Evolutionary conservation across 1,140 invertebrate genomes (phyloP), one percentile per base, ranked within the genome.

Genomic region (Dreissena rostriformis): DNA sequence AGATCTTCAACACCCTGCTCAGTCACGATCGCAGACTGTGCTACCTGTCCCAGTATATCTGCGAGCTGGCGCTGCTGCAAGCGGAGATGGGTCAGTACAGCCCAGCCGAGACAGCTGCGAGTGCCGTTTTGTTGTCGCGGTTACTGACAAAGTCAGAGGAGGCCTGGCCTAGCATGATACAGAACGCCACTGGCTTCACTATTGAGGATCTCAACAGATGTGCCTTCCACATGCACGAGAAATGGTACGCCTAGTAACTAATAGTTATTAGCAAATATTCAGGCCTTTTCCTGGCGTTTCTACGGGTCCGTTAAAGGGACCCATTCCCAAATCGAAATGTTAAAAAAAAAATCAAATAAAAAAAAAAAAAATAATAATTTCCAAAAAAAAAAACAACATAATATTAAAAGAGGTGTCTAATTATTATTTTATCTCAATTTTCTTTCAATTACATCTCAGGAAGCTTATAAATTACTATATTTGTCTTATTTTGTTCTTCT

Each of bases 61-160:
- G 90, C 84, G 92, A 93, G 78, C 80, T 93, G 68, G 89, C 87
- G 67, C 72, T 92, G 19, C 88, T 93, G 17, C 91, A 93, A 70
- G 87, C 91, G 17, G 90, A 93, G 70, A 90, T 93, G 87, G 91
- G 91, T 14, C 86, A 88, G 66, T 93, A 91, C 80, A 91, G 90
- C 67, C 88, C 90, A 29, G 89, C 91, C 22, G 88, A 91, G 68
- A 88, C 91, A 22, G 92, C 92, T 29, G 89, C 92, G 14, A 88
- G 90, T 74, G 90, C 87, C 73, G 87, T 93, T 22, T 85, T 93
- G 1, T 79, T 93, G n/a, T 81, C 92, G 19, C 80, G 90, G 49
- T 77, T 93, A 15, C 82, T 91, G 22, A 86, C 88, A 22, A 91
- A 90, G 74, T 74, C 53, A 92, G 92, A 90, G 71, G 73, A 79